These are phyloP conservation scores for Alaudala cheleensis DNA, from an alignment of 2,113 vertebrate genomes.

Conservation along the genomic window DNA sequence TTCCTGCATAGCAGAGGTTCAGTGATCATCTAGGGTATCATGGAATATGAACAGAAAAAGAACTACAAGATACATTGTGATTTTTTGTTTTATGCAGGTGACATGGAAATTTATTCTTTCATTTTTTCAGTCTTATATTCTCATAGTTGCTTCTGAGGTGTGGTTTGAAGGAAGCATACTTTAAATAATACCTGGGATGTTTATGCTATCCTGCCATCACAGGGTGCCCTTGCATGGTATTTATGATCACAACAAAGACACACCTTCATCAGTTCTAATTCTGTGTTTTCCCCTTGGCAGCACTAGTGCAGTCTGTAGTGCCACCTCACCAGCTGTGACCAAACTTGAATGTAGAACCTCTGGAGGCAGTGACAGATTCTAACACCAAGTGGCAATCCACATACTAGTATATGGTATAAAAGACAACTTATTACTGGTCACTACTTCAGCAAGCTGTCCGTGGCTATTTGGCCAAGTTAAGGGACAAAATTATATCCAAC, in stretches of 20 bases:
- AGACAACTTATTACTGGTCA: not conserved
- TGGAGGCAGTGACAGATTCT: not conserved
- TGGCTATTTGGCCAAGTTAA: not conserved
- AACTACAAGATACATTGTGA: not conserved
- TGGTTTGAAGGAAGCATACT: not conserved
- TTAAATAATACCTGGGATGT: not conserved
- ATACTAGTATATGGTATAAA: not conserved
- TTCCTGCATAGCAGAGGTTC: not conserved
- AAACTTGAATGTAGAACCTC: not conserved
- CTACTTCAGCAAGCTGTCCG: not conserved
- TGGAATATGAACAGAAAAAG: not conserved
- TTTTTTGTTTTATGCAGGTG: not conserved
- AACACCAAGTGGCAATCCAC: not conserved
- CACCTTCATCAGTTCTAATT: not conserved
- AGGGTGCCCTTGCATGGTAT: not conserved
- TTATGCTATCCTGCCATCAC: not conserved
- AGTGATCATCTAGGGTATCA: not conserved
- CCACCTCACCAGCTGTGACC: not conserved
- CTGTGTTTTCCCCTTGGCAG: not conserved
- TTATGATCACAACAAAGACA: not conserved
- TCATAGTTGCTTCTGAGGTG: not conserved
- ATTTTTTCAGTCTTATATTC: not conserved
- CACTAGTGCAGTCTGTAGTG: not conserved
- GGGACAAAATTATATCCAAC: not conserved
- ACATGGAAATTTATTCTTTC: not conserved